Base-by-base conservation (phyloP, 2,797 vertebrate genomes). In the Bovichtus variegatus region DNA sequence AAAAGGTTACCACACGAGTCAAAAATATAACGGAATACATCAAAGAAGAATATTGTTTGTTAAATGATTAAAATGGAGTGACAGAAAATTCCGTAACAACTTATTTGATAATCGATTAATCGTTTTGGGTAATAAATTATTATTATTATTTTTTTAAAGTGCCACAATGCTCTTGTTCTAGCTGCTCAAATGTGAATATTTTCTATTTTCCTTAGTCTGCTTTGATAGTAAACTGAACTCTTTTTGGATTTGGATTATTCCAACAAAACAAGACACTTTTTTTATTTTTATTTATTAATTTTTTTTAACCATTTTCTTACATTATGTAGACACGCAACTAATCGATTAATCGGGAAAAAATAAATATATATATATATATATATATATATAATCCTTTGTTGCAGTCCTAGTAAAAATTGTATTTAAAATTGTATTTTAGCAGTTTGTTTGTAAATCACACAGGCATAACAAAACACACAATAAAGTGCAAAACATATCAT, bases 11-110 rank as follows among this genome's bases (percentile, higher is more conserved):
- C 18, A 68, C 38, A 59, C 0, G 5, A 68, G 41, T 71, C 49
- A 62, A 40, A 70, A 58, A 53, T 76, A 36, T 21, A 27, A 60
- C n/a, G 47, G 15, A 70, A 29, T 23, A 44, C 0, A 6, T 46
- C 6, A 47, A 16, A 15, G 2, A n/a, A 46, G 23, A 18, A 31
- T 19, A 59, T 46, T 41, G 6, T 66, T 23, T 0, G 19, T 61
- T 31, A 13, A 51, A 47, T 64, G 0, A 29, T 6, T 21, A 34
- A 51, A 55, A 36, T 61, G 9, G 16, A 66, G 19, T 62, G 43
- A 51, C 21, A 25, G 55, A 41, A 43, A 44, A 19, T 19, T 0
- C 0, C 18, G 27, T 15, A 23, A 34, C 15, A 16, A 44, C 59
- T 46, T 6, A 19, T 34, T n/a, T 16, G 19, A 23, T 34, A 47